phyloP scores from a whole-genome alignment of 2,888 invertebrate genomes.

The Ormyrus nitidulus region DNA sequence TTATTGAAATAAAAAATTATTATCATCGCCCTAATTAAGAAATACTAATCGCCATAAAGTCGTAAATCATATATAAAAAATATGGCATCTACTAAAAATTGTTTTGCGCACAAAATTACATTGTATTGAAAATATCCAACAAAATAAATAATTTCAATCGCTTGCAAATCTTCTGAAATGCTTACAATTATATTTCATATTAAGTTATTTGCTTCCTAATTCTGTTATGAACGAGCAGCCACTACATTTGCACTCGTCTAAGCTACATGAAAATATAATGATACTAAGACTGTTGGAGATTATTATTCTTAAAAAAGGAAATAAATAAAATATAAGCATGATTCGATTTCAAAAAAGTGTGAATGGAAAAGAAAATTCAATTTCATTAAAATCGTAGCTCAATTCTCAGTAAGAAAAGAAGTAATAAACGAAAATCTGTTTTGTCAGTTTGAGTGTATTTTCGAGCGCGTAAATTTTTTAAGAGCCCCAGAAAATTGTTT shows the following conservation, averaged over 20 bases:
- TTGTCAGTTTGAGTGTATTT: not conserved
- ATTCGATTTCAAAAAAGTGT: slow-evolving; percentile 4
- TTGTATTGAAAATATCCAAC: too few species aligned
- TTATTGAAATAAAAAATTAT: slow-evolving; percentile 12
- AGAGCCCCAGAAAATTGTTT: slow-evolving; percentile 12
- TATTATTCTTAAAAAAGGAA: slow-evolving; percentile 6
- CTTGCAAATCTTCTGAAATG: not conserved
- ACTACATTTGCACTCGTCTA: too few species aligned
- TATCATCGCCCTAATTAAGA: not conserved
- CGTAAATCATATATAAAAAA: too few species aligned
- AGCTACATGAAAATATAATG: too few species aligned
- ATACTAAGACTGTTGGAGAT: not conserved
- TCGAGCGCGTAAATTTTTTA: not conserved
- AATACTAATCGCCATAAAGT: too few species aligned
- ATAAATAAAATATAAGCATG: not conserved
- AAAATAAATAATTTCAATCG: too few species aligned
- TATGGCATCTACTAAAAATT: too few species aligned
- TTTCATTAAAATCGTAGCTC: not conserved
- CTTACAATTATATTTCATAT: not conserved
- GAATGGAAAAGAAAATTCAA: not conserved
- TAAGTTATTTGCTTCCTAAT: not conserved
- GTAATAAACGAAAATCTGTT: not conserved
- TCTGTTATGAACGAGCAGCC: not conserved
- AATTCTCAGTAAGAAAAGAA: not conserved
- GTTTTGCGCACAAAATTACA: too few species aligned